phyloP scores from a whole-genome alignment of 1,140 invertebrate genomes.

The Papilio glaucus region DNA sequence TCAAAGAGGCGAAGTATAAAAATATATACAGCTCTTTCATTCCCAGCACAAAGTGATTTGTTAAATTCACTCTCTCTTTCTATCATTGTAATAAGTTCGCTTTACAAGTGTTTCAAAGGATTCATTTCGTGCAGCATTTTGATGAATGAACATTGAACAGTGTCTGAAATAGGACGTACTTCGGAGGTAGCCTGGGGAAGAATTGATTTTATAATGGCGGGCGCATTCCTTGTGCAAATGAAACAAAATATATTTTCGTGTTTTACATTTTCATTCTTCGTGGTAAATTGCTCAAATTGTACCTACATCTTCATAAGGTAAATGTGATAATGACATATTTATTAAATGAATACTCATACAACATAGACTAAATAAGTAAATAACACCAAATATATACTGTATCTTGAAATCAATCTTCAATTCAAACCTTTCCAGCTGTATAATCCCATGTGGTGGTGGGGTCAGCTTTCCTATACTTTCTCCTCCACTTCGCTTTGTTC shows the following conservation, averaged over 20 bases:
- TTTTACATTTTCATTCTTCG: background rate
- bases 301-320: background rate
- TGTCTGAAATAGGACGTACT: constrained; percentile 36
- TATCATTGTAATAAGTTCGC: constrained; percentile 70
- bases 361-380: too few relatives aligned
- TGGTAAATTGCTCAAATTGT: background rate
- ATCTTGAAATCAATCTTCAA: too few relatives aligned
- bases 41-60: constrained; percentile 38
- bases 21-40: constrained; percentile 52
- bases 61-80: constrained; percentile 53
- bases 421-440: too few relatives aligned
- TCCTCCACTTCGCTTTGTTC: too few relatives aligned
- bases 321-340: too few relatives aligned
- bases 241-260: too few relatives aligned
- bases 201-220: constrained; percentile 19
- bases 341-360: too few relatives aligned
- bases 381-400: too few relatives aligned
- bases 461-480: too few relatives aligned
- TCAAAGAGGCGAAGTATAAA: constrained; percentile 45
- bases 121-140: constrained; percentile 50
- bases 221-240: background rate
- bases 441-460: too few relatives aligned
- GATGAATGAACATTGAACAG: constrained; percentile 42
- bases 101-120: constrained; percentile 49
- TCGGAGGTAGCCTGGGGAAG: background rate